These are phyloP conservation scores for Athalia cordata DNA, from an alignment of 2,888 invertebrate species.

Conservation along the genomic window DNA sequence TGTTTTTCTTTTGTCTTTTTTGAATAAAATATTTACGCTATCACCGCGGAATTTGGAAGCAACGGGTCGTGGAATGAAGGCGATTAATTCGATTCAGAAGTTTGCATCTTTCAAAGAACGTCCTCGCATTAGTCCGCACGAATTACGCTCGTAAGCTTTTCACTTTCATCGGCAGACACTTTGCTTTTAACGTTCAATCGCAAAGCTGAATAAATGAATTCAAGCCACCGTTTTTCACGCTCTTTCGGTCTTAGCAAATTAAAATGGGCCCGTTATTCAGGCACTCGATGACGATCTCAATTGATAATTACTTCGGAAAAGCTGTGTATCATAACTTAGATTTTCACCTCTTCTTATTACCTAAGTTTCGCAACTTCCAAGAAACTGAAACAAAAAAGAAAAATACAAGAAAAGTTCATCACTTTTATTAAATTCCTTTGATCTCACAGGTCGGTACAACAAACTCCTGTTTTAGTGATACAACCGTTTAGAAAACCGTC, in stretches of 20 bases:
- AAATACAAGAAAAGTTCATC: no score
- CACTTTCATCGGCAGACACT: slow-evolving; percentile 19
- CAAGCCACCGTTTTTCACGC: slow-evolving; percentile 3
- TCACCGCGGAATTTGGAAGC: background rate
- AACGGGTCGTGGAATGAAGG: slow-evolving; percentile 23
- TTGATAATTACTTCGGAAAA: slow-evolving; percentile 22
- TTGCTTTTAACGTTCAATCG: slow-evolving; percentile 21
- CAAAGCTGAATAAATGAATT: slow-evolving; percentile 38
- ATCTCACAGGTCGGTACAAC: no score
- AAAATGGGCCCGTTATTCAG: slow-evolving; percentile 1
- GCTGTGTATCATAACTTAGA: background rate
- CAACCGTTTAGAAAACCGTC: no score
- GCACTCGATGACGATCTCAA: slow-evolving; percentile 3
- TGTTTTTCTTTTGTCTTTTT: background rate
- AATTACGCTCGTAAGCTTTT: slow-evolving; percentile 37
- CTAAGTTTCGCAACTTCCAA: no score
- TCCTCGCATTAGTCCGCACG: slow-evolving; percentile 3
- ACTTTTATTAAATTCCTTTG: no score
- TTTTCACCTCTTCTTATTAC: slow-evolving; percentile 4
- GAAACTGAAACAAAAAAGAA: no score
- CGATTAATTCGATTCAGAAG: slow-evolving; percentile 22
- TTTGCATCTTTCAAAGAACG: slow-evolving; percentile 11
- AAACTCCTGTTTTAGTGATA: no score
- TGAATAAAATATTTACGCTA: background rate
- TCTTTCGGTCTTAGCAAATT: background rate